Evolutionary conservation across 2,113 vertebrate genomes (phyloP).

Genomic region (Tetraodon nigroviridis): DNA sequence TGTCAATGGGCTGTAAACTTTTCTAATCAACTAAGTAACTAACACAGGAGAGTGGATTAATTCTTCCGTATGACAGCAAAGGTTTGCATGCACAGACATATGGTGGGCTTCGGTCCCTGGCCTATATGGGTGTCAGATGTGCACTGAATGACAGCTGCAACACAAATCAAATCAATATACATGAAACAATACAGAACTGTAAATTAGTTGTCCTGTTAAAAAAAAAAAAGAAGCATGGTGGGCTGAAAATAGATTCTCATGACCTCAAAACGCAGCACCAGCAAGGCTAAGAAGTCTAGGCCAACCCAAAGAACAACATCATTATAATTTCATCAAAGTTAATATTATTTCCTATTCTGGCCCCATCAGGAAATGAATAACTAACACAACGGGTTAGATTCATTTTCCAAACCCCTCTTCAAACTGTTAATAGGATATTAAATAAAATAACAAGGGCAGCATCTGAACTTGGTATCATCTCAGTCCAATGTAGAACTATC

Average conservation of each 20-base stretch:
- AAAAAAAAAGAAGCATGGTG: slow-evolving; percentile 14
- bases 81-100: slow-evolving; percentile 1
- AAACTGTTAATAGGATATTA: slow-evolving; percentile 13
- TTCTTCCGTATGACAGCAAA: neutral
- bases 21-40: neutral
- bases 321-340: slow-evolving; percentile 47
- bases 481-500: neutral
- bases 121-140: slow-evolving; percentile 28
- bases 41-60: slow-evolving; percentile 1
- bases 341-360: slow-evolving; percentile 25
- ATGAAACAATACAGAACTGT: slow-evolving; percentile 39
- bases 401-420: neutral
- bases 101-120: slow-evolving; percentile 18
- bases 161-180: slow-evolving; percentile 44
- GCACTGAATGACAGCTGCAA: slow-evolving; percentile 38
- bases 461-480: neutral
- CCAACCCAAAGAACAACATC: slow-evolving; percentile 31
- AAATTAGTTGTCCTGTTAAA: slow-evolving; percentile 26
- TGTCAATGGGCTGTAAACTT: slow-evolving; percentile 1
- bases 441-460: slow-evolving; percentile 20
- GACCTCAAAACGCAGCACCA: slow-evolving; percentile 36
- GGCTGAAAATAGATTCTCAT: slow-evolving; percentile 21
- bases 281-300: slow-evolving; percentile 3
- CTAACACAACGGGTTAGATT: slow-evolving; percentile 35
- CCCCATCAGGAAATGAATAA: slow-evolving; percentile 28